Percentiles rank a stretch among this genome's conserved stretches.
Conservation (phyloP, 2,888 invertebrate genomes). For the Epinotia ramella region DNA sequence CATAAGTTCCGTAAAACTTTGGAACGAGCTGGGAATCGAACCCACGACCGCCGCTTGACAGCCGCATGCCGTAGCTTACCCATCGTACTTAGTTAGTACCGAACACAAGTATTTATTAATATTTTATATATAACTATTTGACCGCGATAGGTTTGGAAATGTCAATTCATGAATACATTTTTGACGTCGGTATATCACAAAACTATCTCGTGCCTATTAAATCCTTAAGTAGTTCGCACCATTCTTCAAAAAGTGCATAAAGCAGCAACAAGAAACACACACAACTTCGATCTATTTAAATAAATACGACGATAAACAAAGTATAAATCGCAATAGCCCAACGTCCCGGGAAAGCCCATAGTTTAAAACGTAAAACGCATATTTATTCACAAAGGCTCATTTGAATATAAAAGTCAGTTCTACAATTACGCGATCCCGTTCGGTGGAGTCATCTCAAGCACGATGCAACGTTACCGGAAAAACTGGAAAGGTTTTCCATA, state of each 20-base stretch:
- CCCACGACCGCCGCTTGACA: too few species aligned
- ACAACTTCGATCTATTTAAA: not conserved
- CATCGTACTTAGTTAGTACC: not conserved
- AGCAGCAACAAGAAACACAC: too few species aligned
- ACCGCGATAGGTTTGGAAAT: too few species aligned
- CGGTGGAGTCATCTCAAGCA: conserved; percentile 64
- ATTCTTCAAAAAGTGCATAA: too few species aligned
- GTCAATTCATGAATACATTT: too few species aligned
- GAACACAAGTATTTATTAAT: not conserved
- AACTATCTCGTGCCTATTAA: too few species aligned
- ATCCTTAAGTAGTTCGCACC: too few species aligned
- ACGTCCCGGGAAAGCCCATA: conserved; percentile 35
- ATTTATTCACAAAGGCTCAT: conserved; percentile 69
- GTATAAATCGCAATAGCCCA: conserved; percentile 1
- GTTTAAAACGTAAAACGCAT: conserved; percentile 36
- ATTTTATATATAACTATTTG: too few species aligned
- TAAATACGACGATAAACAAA: conserved; percentile 5
- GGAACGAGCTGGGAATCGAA: too few species aligned
- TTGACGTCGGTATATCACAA: too few species aligned
- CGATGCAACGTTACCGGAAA: conserved; percentile 74
- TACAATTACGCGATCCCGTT: conserved; percentile 73
- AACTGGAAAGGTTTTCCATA: conserved; percentile 79
- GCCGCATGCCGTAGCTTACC: too few species aligned
- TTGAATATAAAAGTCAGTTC: conserved; percentile 70
- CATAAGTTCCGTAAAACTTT: too few species aligned